Evolutionary conservation across 2,888 invertebrate species (phyloP).

Genomic region (Alitta virens): DNA sequence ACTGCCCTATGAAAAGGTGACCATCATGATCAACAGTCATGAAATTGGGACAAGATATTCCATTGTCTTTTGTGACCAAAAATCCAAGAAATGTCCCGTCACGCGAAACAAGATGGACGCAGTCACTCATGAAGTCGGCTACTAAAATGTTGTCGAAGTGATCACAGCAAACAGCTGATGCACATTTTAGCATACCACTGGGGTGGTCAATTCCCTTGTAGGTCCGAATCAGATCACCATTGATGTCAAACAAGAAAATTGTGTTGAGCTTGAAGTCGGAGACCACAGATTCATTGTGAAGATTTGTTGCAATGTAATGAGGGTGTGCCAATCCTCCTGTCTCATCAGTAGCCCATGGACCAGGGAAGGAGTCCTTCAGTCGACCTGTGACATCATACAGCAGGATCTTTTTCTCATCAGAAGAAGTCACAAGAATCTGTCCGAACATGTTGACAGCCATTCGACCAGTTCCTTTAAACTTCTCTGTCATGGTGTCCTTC

Average conservation of each 20-base stretch:
- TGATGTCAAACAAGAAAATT: constrained; percentile 3
- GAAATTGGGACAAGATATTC: constrained; percentile 23
- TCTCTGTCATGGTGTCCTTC: neutral
- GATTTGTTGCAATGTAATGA: constrained; percentile 13
- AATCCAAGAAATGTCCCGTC: constrained; percentile 22
- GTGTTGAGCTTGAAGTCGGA: constrained; percentile 6
- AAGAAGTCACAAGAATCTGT: constrained; percentile 12
- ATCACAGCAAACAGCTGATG: constrained; percentile 24
- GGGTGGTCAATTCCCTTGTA: constrained; percentile 1
- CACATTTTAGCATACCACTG: constrained; percentile 18
- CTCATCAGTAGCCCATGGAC: neutral
- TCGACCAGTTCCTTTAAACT: constrained; percentile 19
- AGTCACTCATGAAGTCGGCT: constrained; percentile 26
- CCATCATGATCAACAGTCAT: constrained; percentile 21
- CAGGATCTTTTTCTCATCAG: constrained; percentile 12
- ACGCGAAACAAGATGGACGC: constrained; percentile 21
- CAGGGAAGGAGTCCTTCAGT: constrained; percentile 3
- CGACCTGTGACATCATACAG: constrained; percentile 11
- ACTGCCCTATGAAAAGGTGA: constrained; percentile 23
- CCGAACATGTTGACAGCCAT: constrained; percentile 9
- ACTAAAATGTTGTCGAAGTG: constrained; percentile 25
- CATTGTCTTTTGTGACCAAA: constrained; percentile 18
- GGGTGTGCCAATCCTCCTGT: constrained; percentile 2
- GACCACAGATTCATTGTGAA: constrained; percentile 6
- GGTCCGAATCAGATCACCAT: neutral